A percentile compares a stretch with the other conserved stretches of the same genome.
phyloP scores from a whole-genome alignment of 2,113 vertebrate species.

The Elaphurus davidianus region DNA sequence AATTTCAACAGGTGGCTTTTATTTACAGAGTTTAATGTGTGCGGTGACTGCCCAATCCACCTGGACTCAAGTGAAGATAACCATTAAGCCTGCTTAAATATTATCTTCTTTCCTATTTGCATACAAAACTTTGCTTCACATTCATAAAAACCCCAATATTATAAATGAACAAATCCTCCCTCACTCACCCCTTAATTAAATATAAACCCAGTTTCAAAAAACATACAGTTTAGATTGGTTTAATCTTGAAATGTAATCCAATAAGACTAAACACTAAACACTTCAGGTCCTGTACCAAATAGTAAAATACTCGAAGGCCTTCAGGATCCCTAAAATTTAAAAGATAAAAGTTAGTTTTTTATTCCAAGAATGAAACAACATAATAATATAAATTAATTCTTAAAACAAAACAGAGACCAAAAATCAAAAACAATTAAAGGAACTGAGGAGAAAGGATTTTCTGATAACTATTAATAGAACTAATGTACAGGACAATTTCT shows the following conservation, averaged over 20 bases:
- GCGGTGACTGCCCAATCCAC: not conserved
- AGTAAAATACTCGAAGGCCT: conserved; percentile 97
- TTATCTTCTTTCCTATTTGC: conserved; percentile 39
- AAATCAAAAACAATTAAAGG: not conserved
- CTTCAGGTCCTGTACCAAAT: conserved; percentile 98
- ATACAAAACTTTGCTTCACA: conserved; percentile 66
- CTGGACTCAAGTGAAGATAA: not conserved
- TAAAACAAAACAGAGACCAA: conserved; percentile 7
- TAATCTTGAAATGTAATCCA: conserved; percentile 99
- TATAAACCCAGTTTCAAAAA: conserved; percentile 46
- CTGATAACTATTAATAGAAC: not conserved
- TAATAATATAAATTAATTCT: conserved; percentile 14
- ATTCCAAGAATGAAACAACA: not conserved
- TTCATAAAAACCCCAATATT: conserved; percentile 66
- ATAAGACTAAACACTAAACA: conserved; percentile 99
- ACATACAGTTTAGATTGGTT: conserved; percentile 90
- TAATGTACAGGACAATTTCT: not conserved
- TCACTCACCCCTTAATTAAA: conserved; percentile 31
- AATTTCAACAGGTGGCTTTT: conserved; percentile 37
- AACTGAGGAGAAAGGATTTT: not conserved
- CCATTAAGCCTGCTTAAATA: not conserved
- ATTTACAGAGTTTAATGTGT: conserved; percentile 47
- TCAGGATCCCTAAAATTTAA: conserved; percentile 92
- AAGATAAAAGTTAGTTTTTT: conserved; percentile 40
- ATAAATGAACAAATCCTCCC: conserved; percentile 47